Base-by-base conservation (phyloP, 2,113 vertebrate genomes). In the Colaptes auratus region DNA sequence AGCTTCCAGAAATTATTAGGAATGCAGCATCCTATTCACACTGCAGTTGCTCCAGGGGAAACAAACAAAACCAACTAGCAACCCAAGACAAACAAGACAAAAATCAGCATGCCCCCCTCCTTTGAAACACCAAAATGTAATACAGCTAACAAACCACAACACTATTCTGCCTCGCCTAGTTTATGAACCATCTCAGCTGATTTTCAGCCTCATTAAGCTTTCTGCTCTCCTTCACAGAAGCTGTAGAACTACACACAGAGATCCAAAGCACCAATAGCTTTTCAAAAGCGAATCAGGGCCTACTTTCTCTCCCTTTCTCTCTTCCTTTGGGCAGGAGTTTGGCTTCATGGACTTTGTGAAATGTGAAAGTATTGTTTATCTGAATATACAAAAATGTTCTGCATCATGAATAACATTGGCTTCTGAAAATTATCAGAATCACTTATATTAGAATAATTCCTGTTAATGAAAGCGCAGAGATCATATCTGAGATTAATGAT, bases 161-260 rank as follows among this genome's bases (percentile, higher is more conserved):
- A 0, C 73, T 44, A 17, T 6, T 19, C 10, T 3, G 19, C n/a
- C 15, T 9, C 17, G 25, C 25, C 14, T 31, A 48, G 30, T 80
- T 86, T 35, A 60, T 50, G 56, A 33, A 66, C 36, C 12, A 27
- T 30, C 89, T 93, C 89, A 67, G 80, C 73, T 72, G 82, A 61
- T 44, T 67, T 61, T 71, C 69, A 92, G 89, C 70, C 82, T 87
- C 84, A 81, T 87, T 85, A 84, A 77, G 46, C 58, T 81, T 92
- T 77, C 84, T 82, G 42, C 33, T 70, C 69, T 90, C 73, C n/a
- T 85, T 56, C 7, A n/a, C 4, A 0, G 69, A 78, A 95, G 39
- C 66, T 84, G 35, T 13, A 84, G 61, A 78, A 67, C 50, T 82
- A 61, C n/a, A 83, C 55, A 50, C 0, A 70, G 7, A 60, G 33